These are phyloP conservation scores for Peromyscus eremicus DNA, from an alignment of 2,797 vertebrate genomes.

Conservation along the genomic window DNA sequence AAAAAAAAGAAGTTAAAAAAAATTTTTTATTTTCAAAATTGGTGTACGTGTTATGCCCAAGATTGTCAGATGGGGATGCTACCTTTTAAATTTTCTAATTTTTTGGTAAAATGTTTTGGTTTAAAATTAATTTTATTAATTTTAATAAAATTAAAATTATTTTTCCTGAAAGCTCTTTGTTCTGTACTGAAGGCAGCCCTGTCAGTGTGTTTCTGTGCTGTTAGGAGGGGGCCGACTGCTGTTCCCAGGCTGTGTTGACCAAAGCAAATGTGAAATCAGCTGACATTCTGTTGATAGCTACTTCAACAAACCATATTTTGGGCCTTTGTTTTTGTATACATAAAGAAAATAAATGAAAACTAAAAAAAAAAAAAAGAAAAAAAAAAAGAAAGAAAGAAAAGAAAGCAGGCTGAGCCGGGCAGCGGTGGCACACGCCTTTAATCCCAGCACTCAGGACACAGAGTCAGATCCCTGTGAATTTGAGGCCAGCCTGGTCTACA, in stretches of 20 bases:
- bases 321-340: conserved; percentile 71
- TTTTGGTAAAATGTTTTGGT: conserved; percentile 80
- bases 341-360: conserved; percentile 71
- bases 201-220: conserved; percentile 64
- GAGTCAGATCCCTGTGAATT: background rate
- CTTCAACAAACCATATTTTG: conserved; percentile 68
- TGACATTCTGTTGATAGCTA: conserved; percentile 58
- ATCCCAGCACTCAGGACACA: background rate
- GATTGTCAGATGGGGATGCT: conserved; percentile 65
- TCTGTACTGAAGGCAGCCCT: conserved; percentile 71
- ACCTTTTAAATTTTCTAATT: conserved; percentile 64
- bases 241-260: conserved; percentile 73
- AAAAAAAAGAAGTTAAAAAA: too few relatives aligned
- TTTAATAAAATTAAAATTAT: conserved; percentile 44
- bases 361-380: too few relatives aligned
- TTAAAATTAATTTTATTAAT: conserved; percentile 75
- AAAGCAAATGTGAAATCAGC: conserved; percentile 73
- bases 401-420: too few relatives aligned
- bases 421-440: background rate
- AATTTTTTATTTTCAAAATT: conserved; percentile 75
- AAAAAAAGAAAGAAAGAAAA: too few relatives aligned
- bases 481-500: background rate
- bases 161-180: conserved; percentile 69
- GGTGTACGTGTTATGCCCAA: conserved; percentile 60
- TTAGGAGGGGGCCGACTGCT: conserved; percentile 18